Evolutionary conservation across 1,140 invertebrate genomes (phyloP), one percentile per base, ranked within the genome.

Genomic region (Pogonomyrmex californicus): DNA sequence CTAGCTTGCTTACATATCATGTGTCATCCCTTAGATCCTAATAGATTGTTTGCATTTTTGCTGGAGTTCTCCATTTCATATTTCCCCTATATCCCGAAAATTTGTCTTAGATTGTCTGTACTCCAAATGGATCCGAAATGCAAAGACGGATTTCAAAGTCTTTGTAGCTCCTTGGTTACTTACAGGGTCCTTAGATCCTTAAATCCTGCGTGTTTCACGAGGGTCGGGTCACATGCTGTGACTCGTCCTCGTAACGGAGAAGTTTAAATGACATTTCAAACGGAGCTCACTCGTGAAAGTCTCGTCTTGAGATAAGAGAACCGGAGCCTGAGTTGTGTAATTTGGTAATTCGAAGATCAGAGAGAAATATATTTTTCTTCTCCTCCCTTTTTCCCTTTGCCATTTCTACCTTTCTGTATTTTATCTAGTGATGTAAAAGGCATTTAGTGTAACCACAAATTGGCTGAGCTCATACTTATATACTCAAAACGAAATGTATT

Each of bases 281-380:
- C 75, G 51, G 33, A 62, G 75, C 60, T 77, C 70, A 41, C 41
- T 76, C 60, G 70, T 23, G 65, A 65, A 78, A 86, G 66, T 90
- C 77, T 71, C 83, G 66, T 58, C 38, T 33, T 41, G 49, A 54
- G 44, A 71, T 76, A 85, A 70, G 85, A 76, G 71, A 73, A 30
- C 23, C 6, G 4, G 70, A 49, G 56, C 41, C 58, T 51, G 51
- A 85, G 60, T 88, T 51, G 88, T 71, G 86, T 88, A 89, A 89
- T 89, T 88, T 76, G 83, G 76, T 86, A 86, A 89, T 88, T 86
- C 76, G 30, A 68, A 51, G 87, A 88, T 89, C 81, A 75, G 30
- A 49, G 23, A 60, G 68, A 81, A 76, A 88, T 89, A 88, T 88
- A 86, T 88, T 58, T 76, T 23, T 36, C 14, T 56, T 30, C 62